These are phyloP conservation scores for Rhinoderma darwinii DNA, from an alignment of 2,113 vertebrate genomes.

Conservation along the genomic window DNA sequence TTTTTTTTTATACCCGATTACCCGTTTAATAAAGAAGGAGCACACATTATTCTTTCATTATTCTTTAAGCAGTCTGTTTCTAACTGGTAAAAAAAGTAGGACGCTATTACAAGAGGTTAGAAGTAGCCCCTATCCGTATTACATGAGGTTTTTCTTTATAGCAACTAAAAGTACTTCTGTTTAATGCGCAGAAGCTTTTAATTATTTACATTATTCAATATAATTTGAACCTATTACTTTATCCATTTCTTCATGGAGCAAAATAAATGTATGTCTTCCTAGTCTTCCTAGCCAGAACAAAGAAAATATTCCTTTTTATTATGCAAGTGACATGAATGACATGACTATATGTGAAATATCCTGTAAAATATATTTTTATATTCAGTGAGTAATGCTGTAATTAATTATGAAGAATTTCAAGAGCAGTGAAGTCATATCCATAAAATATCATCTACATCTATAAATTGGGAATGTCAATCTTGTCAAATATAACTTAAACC, in stretches of 20 bases:
- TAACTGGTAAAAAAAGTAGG: too few relatives aligned
- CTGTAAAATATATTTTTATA: conserved; percentile 21
- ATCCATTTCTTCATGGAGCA: not conserved
- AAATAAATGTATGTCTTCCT: not conserved
- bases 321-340: not conserved
- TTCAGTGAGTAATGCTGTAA: conserved; percentile 22
- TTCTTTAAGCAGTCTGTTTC: too few relatives aligned
- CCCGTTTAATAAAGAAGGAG: too few relatives aligned
- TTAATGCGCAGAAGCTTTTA: not conserved
- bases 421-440: conserved; percentile 20
- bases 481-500: conserved; percentile 11
- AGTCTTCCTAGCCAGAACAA: not conserved
- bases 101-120: too few relatives aligned
- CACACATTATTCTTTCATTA: too few relatives aligned
- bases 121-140: too few relatives aligned
- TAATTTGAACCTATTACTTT: not conserved
- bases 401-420: conserved; percentile 9
- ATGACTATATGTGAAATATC: conserved; percentile 22
- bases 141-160: not conserved
- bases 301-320: conserved; percentile 1
- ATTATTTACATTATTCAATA: not conserved
- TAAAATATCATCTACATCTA: conserved; percentile 14
- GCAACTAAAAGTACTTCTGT: not conserved
- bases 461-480: conserved; percentile 20
- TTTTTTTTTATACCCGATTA: too few relatives aligned